phyloP scores from a whole-genome alignment of 2,797 vertebrate species.

The Halcyon badia region DNA sequence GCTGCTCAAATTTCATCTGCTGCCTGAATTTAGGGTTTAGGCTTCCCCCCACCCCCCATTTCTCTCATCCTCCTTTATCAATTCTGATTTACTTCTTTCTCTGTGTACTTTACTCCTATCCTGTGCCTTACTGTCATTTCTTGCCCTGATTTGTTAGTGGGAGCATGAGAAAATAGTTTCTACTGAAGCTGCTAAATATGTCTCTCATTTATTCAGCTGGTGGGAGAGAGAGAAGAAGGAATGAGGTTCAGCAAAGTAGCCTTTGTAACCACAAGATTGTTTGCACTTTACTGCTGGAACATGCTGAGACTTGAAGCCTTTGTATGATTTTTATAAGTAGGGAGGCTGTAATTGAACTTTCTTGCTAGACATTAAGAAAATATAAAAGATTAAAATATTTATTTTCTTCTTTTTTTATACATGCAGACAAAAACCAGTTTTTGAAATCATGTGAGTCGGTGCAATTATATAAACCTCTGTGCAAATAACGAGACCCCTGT shows the following conservation, averaged over 20 bases:
- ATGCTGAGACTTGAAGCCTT: conserved; percentile 58
- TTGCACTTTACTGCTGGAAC: conserved; percentile 62
- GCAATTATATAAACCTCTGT: conserved; percentile 41
- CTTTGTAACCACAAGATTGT: conserved; percentile 63
- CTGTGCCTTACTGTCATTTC: conserved; percentile 50
- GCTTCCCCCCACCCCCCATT: background rate
- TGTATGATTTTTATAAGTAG: conserved; percentile 62
- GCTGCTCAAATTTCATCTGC: background rate
- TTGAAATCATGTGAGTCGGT: conserved; percentile 41
- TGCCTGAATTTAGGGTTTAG: background rate
- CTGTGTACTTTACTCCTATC: conserved; percentile 18
- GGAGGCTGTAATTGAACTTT: conserved; percentile 63
- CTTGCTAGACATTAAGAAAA: conserved; percentile 53
- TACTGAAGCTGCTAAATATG: conserved; percentile 63
- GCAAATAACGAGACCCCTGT: conserved; percentile 46
- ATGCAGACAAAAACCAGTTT: background rate
- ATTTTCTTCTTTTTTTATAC: conserved; percentile 31
- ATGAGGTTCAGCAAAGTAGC: conserved; percentile 61
- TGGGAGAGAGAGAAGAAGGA: conserved; percentile 55
- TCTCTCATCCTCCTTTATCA: conserved; percentile 6
- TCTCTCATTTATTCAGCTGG: conserved; percentile 68
- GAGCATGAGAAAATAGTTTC: conserved; percentile 70
- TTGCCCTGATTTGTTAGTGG: conserved; percentile 49
- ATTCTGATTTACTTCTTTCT: conserved; percentile 22
- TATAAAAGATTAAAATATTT: conserved; percentile 65